These are phyloP conservation scores for Conus canariensis DNA, from an alignment of 2,888 invertebrate genomes.

Conservation along the genomic window DNA sequence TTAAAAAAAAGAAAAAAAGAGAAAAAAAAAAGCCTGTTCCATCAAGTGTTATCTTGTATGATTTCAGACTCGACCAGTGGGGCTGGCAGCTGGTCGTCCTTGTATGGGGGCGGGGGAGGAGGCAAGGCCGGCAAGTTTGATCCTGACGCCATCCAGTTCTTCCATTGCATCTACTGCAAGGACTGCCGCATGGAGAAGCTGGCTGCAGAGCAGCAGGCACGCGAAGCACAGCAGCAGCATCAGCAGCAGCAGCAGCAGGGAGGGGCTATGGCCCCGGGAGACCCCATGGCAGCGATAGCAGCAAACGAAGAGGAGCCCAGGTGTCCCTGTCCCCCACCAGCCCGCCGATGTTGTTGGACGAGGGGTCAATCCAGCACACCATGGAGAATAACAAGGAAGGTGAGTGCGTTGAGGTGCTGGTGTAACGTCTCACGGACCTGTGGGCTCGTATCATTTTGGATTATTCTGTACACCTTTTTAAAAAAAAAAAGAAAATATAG, in stretches of 20 bases:
- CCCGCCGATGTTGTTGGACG: slow-evolving; percentile 95
- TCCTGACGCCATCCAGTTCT: slow-evolving; percentile 72
- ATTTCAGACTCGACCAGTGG: slow-evolving; percentile 68
- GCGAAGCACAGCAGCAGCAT: slow-evolving; percentile 41
- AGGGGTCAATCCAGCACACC: slow-evolving; percentile 93
- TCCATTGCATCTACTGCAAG: slow-evolving; percentile 75
- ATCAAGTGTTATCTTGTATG: not conserved
- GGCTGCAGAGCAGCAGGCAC: slow-evolving; percentile 58
- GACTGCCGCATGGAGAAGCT: slow-evolving; percentile 74
- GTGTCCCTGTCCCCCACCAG: slow-evolving; percentile 57
- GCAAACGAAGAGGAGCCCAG: slow-evolving; percentile 32
- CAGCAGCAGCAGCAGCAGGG: not conserved
- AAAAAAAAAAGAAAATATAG: no score
- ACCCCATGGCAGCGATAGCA: not conserved
- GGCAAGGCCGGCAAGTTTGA: slow-evolving; percentile 59
- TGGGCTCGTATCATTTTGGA: not conserved
- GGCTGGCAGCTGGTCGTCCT: slow-evolving; percentile 61
- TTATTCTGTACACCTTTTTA: no score
- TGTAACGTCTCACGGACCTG: not conserved
- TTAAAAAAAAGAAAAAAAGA: no score
- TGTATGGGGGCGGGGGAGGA: slow-evolving; percentile 63
- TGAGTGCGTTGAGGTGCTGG: slow-evolving; percentile 81
- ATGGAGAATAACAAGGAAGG: slow-evolving; percentile 99
- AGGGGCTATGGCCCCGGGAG: slow-evolving; percentile 20
- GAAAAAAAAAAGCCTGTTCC: no score